Percentiles rank a stretch among this genome's conserved stretches.
phyloP scores from a whole-genome alignment of 2,888 invertebrate genomes.

The Psococerastis gibbosa region DNA sequence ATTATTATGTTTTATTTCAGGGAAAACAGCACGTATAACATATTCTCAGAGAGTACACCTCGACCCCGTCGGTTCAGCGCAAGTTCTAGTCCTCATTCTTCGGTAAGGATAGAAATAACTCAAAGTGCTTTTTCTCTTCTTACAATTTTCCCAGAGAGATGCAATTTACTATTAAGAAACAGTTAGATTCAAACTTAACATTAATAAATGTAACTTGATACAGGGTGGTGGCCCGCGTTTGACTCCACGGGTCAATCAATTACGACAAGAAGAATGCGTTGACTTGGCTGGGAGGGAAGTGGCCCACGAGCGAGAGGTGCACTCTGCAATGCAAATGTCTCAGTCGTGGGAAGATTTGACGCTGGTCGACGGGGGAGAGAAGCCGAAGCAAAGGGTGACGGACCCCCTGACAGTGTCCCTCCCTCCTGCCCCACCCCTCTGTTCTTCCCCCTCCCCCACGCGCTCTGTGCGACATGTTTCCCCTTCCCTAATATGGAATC shows the following conservation, averaged over 20 bases:
- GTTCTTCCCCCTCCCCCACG: slow-evolving; percentile 42
- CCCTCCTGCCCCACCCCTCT: slow-evolving; percentile 29
- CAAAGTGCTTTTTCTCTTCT: no score
- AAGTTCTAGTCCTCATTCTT: slow-evolving; percentile 47
- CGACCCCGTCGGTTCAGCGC: slow-evolving; percentile 76
- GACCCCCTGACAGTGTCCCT: slow-evolving; percentile 27
- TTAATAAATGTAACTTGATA: slow-evolving; percentile 8
- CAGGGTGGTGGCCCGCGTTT: slow-evolving; percentile 40
- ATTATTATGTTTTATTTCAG: slow-evolving; percentile 29
- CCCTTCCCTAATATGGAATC: slow-evolving; percentile 29
- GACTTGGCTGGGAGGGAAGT: slow-evolving; percentile 67
- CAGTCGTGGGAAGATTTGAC: slow-evolving; percentile 88
- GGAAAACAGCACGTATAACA: slow-evolving; percentile 48
- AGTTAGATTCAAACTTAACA: slow-evolving; percentile 22
- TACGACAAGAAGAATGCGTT: slow-evolving; percentile 74
- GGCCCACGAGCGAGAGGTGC: slow-evolving; percentile 79
- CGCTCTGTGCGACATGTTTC: slow-evolving; percentile 33
- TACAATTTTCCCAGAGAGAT: no score
- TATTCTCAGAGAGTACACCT: slow-evolving; percentile 45
- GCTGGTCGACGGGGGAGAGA: slow-evolving; percentile 39
- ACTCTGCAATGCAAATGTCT: slow-evolving; percentile 83
- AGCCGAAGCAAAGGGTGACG: slow-evolving; percentile 21
- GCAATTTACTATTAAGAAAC: no score
- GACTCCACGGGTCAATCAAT: slow-evolving; percentile 70
- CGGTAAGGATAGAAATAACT: slow-evolving; percentile 10